Conservation (phyloP, 1,140 invertebrate genomes). For the Plectus sambesii region DNA sequence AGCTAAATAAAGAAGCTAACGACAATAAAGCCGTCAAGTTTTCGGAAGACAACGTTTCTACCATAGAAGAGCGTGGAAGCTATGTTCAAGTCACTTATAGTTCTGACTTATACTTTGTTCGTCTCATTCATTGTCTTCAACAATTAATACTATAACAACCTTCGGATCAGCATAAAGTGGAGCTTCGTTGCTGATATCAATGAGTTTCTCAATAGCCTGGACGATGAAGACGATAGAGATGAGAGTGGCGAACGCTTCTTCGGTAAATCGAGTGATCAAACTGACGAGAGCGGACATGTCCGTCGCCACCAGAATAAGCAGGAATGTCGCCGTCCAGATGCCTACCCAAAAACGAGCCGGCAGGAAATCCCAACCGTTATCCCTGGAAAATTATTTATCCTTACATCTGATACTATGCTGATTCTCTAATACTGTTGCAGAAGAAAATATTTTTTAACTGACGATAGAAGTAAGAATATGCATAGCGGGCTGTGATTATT, state of each 20-base stretch:
- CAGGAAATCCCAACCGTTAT: constrained; percentile 44
- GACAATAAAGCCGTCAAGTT: too few species aligned
- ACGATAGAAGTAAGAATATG: too few species aligned
- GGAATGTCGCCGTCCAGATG: constrained; percentile 46
- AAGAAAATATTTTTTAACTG: too few species aligned
- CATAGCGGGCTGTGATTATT: too few species aligned
- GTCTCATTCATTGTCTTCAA: too few species aligned
- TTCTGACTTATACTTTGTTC: too few species aligned
- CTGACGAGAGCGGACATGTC: constrained; percentile 45
- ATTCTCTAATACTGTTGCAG: neutral
- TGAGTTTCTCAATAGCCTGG: constrained; percentile 45
- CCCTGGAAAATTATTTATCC: constrained; percentile 29
- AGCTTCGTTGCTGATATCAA: constrained; percentile 18
- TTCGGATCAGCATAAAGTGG: constrained; percentile 13
- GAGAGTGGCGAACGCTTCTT: constrained; percentile 49
- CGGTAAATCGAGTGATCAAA: constrained; percentile 49
- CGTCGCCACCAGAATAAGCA: constrained; percentile 47
- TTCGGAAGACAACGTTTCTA: too few species aligned
- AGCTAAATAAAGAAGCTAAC: too few species aligned
- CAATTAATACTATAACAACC: too few species aligned
- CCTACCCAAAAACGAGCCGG: constrained; percentile 49
- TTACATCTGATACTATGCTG: neutral
- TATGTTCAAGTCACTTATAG: too few species aligned
- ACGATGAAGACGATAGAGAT: constrained; percentile 49
- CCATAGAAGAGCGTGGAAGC: too few species aligned